Base-by-base conservation (phyloP, 2,888 invertebrate species). In the Amblyjoppa proteus region DNA sequence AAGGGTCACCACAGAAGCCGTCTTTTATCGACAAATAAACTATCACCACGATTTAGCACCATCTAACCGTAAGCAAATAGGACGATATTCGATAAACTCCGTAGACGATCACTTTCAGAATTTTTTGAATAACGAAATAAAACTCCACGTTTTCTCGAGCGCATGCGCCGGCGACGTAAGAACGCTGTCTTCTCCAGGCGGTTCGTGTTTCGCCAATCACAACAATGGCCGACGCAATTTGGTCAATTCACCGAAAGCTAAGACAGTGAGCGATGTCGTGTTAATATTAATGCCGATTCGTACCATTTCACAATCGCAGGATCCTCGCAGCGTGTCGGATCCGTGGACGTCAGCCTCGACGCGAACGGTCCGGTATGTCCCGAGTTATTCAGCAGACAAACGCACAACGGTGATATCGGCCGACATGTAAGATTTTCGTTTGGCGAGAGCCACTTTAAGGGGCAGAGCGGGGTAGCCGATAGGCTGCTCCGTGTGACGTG, bases 361-460 rank as follows among this genome's bases (percentile, higher is more conserved):
- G 56, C 69, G 74, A 87, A 87, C 58, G 56, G 51, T 34, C 7
- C 58, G 45, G 34, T 75, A 88, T 88, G 88, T 85, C 87, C 81
- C 85, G 85, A 85, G 88, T 90, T 90, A 89, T 89, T 56, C 66
- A 83, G 77, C 76, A 87, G 88, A 89, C 87, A 89, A 90, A 89
- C 90, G 91, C 89, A 90, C 92, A 90, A 90, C 90, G 89, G 88
- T 87, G 81, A 87, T 89, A 91, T 91, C 90, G 90, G 89, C 89
- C 90, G 90, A 91, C 92, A 93, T 90, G 92, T 92, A 93, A 93
- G 92, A 93, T 93, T 92, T 93, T 92, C 91, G 89, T 91, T 89
- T 89, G 89, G 90, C 58, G 81, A 83, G 87, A 89, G 91, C 90
- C 89, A 92, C 92, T 93, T 92, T 91, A 93, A 92, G 93, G 92